A percentile compares a stretch with the other conserved stretches of the same genome.
Evolutionary conservation across 2,888 invertebrate genomes (phyloP).

Genomic region (Lasioglossum leucozonium): DNA sequence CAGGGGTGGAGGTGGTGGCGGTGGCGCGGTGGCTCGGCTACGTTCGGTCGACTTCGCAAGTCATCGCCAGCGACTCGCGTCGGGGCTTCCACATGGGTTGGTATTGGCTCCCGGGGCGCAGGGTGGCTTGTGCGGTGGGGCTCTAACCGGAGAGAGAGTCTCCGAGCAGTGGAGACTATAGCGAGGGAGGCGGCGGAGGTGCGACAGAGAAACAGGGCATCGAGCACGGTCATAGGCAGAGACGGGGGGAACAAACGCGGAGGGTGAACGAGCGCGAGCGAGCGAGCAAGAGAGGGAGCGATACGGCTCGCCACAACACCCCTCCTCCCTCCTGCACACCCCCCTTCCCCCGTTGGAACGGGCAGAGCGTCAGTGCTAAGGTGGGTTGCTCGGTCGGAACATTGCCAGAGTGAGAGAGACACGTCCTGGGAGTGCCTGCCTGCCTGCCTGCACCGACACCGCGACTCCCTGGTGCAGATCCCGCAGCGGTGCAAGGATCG

Average conservation of each 20-base stretch:
- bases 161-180: conserved; percentile 67
- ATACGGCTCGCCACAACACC: conserved; percentile 81
- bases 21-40: conserved; percentile 74
- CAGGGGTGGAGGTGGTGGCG: conserved; percentile 56
- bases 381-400: conserved; percentile 82
- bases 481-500: conserved; percentile 67
- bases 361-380: conserved; percentile 83
- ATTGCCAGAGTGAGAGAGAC: conserved; percentile 78
- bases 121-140: conserved; percentile 80
- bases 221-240: conserved; percentile 25
- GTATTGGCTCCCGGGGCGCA: conserved; percentile 84
- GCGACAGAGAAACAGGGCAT: conserved; percentile 45
- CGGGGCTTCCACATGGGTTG: conserved; percentile 83
- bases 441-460: conserved; percentile 77
- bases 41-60: conserved; percentile 79
- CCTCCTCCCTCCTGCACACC: conserved; percentile 47
- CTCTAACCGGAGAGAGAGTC: conserved; percentile 74
- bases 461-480: conserved; percentile 70
- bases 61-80: conserved; percentile 81
- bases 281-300: conserved; percentile 61
- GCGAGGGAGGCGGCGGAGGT: conserved; percentile 55
- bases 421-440: conserved; percentile 82
- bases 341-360: conserved; percentile 79
- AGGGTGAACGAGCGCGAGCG: conserved; percentile 49
- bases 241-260: conserved; percentile 36